phyloP scores from a whole-genome alignment of 2,888 invertebrate species.

The Hydrotaea diabolus region DNA sequence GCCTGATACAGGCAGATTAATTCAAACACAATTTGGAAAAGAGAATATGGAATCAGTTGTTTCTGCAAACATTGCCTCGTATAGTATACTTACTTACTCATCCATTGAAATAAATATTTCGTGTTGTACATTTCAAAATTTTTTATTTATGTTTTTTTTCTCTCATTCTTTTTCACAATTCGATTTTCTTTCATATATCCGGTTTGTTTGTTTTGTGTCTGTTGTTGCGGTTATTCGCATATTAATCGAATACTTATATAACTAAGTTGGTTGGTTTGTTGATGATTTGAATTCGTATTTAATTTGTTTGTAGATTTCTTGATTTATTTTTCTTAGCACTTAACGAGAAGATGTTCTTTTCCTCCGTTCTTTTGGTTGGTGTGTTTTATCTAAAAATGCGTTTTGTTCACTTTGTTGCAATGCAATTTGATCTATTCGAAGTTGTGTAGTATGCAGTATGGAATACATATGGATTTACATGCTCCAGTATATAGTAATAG shows the following conservation, averaged over 20 bases:
- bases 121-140: conserved; percentile 68
- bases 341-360: conserved; percentile 25
- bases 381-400: neutral
- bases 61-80: too few relatives aligned
- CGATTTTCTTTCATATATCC: conserved; percentile 54
- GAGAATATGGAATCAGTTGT: too few relatives aligned
- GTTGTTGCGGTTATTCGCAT: conserved; percentile 54
- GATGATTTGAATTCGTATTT: conserved; percentile 30
- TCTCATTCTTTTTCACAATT: conserved; percentile 59
- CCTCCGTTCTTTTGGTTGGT: neutral
- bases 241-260: conserved; percentile 64
- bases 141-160: conserved; percentile 65
- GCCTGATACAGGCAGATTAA: too few relatives aligned
- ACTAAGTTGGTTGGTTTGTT: conserved; percentile 49
- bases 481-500: too few relatives aligned
- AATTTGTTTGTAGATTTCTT: conserved; percentile 38
- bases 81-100: too few relatives aligned
- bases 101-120: neutral
- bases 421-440: neutral
- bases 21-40: too few relatives aligned
- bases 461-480: neutral
- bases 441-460: conserved; percentile 1
- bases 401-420: too few relatives aligned
- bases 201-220: conserved; percentile 39
- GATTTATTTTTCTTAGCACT: conserved; percentile 33